A percentile compares a stretch with the other conserved stretches of the same genome.
phyloP scores from a whole-genome alignment of 2,113 vertebrate species.

The Psilopsiagon aurifrons region DNA sequence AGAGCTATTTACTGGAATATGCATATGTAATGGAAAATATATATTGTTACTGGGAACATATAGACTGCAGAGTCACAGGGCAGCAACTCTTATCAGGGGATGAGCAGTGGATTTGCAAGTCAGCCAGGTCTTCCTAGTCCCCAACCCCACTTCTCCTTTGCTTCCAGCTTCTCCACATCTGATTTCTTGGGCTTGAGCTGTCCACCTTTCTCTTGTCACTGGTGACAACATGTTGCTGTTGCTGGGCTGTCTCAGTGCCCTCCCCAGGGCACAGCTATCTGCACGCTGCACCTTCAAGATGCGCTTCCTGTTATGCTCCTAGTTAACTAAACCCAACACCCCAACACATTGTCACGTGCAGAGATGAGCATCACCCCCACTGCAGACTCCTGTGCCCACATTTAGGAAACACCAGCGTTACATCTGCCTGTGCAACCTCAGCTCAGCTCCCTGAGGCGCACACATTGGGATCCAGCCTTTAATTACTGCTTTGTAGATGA shows the following conservation, averaged over 20 bases:
- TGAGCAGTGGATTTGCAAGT: accelerated
- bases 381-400: neutral
- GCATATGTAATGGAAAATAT: accelerated
- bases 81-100: neutral
- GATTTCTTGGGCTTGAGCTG: neutral
- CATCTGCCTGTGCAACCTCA: neutral
- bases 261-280: neutral
- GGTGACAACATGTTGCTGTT: neutral
- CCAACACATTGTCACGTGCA: accelerated
- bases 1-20: neutral
- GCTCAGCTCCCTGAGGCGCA: neutral
- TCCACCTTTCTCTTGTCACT: neutral
- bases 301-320: neutral
- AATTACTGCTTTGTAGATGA: neutral
- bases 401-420: accelerated
- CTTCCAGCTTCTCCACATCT: neutral
- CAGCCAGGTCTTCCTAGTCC: neutral
- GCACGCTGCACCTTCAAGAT: neutral
- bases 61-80: neutral
- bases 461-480: neutral
- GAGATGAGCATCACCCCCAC: neutral
- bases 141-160: neutral
- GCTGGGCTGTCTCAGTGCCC: accelerated
- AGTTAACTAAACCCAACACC: neutral
- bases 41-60: neutral